Conservation (phyloP, 1,140 invertebrate species). For the Parapsyche elsis region DNA sequence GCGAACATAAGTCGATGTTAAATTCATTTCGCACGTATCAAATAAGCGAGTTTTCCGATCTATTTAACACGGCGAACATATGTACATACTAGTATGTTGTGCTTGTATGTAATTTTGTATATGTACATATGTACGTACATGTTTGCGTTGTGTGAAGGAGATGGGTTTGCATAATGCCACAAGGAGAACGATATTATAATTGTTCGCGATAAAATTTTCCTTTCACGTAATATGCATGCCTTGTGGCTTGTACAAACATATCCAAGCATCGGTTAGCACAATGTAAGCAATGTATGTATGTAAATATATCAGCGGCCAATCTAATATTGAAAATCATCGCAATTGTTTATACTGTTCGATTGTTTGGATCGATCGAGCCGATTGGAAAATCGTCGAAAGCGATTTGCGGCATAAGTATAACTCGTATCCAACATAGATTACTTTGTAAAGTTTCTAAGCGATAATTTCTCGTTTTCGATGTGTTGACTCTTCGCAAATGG, state of each 20-base stretch:
- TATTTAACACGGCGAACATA: conserved; percentile 9
- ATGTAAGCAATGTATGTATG: too few relatives aligned
- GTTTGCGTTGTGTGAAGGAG: not conserved
- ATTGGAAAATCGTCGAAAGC: conserved; percentile 12
- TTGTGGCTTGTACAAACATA: too few relatives aligned
- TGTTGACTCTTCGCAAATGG: conserved; percentile 1
- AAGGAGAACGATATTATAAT: conserved; percentile 23
- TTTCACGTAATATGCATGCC: conserved; percentile 32
- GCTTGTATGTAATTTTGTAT: too few relatives aligned
- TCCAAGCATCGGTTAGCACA: too few relatives aligned
- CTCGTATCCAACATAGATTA: too few relatives aligned
- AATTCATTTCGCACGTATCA: not conserved
- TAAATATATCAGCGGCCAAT: too few relatives aligned
- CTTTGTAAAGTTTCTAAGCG: too few relatives aligned
- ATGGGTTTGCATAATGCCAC: conserved; percentile 17
- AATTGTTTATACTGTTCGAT: too few relatives aligned
- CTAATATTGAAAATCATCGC: too few relatives aligned
- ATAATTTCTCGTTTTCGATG: not conserved
- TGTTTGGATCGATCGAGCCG: too few relatives aligned
- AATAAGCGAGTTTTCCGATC: conserved; percentile 22
- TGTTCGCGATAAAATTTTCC: conserved; percentile 34
- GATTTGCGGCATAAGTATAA: not conserved
- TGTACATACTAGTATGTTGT: not conserved
- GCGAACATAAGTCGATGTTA: not conserved
- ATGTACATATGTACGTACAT: too few relatives aligned